Evolutionary conservation across 2,113 vertebrate genomes (phyloP).

Genomic region (Pyxicephalus adspersus): DNA sequence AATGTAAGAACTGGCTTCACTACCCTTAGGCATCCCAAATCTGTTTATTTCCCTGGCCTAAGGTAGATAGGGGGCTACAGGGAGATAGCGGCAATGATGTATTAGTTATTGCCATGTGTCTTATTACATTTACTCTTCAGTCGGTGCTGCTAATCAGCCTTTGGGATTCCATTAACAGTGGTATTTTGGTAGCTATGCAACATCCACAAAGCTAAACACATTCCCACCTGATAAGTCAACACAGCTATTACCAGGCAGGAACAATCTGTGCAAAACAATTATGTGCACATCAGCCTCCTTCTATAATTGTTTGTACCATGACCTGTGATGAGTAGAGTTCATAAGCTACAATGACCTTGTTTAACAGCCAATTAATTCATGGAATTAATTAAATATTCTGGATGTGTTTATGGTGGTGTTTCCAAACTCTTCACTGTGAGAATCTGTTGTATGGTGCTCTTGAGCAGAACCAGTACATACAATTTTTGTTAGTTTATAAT

Average conservation of each 20-base stretch:
- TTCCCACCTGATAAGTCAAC: slow-evolving; percentile 11
- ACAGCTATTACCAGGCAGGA: background rate
- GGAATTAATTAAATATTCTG: background rate
- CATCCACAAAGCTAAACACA: background rate
- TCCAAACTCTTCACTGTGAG: too few relatives aligned
- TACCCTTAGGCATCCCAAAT: background rate
- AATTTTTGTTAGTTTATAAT: too few relatives aligned
- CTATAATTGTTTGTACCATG: background rate
- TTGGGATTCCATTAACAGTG: background rate
- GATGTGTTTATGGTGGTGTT: background rate
- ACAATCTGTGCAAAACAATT: background rate
- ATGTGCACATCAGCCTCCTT: background rate
- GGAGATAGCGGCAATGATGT: background rate
- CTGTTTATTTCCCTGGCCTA: too few relatives aligned
- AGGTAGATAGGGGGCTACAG: background rate
- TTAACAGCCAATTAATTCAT: slow-evolving; percentile 5
- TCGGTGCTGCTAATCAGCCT: background rate
- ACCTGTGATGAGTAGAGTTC: background rate
- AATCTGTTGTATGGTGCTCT: too few relatives aligned
- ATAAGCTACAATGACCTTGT: background rate
- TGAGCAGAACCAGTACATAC: too few relatives aligned
- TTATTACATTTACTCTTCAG: slow-evolving; percentile 7
- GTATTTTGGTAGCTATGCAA: slow-evolving; percentile 4
- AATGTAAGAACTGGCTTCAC: too few relatives aligned
- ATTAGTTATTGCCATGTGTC: background rate